Conservation (phyloP, 2,888 invertebrate genomes). For the Cantharis rufa region DNA sequence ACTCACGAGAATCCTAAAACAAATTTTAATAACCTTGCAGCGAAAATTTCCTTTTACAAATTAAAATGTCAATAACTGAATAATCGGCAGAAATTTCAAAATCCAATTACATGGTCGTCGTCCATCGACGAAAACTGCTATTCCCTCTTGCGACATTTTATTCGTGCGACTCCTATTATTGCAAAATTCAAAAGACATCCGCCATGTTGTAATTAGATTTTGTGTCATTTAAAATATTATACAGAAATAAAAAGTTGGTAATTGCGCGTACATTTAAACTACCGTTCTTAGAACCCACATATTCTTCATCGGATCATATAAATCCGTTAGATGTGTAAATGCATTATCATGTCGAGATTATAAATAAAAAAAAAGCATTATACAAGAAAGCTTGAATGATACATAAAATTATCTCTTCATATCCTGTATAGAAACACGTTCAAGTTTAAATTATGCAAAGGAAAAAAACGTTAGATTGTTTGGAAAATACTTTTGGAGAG, state of each 20-base stretch:
- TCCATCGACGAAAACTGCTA: not conserved
- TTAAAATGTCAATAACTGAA: not conserved
- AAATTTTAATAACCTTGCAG: not conserved
- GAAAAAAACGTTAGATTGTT: not conserved
- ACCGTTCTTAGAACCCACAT: slow-evolving; percentile 28
- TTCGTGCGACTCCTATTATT: not conserved
- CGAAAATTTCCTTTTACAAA: not conserved
- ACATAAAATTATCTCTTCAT: not conserved
- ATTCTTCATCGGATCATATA: slow-evolving; percentile 20
- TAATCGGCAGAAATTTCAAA: not conserved
- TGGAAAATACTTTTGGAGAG: not conserved
- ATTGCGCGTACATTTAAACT: slow-evolving; percentile 21
- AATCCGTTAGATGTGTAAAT: slow-evolving; percentile 20
- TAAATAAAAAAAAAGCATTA: slow-evolving; percentile 2
- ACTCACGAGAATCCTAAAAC: not conserved
- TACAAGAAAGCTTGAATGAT: not conserved
- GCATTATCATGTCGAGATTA: slow-evolving; percentile 10
- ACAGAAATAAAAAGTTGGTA: slow-evolving; percentile 21
- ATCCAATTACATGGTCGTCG: not conserved
- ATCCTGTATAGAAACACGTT: not conserved
- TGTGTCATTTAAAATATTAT: slow-evolving; percentile 19
- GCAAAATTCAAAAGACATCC: slow-evolving; percentile 1
- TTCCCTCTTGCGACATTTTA: not conserved
- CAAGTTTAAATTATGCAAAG: not conserved
- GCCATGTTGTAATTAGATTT: slow-evolving; percentile 19